phyloP scores from a whole-genome alignment of 2,888 invertebrate genomes.

The Drosophila acutilabella region DNA sequence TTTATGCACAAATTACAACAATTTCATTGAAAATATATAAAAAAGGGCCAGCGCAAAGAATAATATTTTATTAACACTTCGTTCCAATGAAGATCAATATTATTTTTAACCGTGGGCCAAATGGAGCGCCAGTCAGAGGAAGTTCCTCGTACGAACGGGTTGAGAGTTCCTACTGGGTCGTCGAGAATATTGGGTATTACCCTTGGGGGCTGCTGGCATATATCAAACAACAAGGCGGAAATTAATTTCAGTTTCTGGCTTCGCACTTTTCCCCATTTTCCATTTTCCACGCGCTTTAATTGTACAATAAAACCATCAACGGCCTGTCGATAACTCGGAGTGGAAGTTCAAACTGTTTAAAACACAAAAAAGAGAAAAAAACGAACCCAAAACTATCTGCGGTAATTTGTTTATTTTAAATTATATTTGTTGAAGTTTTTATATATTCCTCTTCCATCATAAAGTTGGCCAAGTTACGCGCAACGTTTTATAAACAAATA shows the following conservation, averaged over 20 bases:
- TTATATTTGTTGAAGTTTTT: conserved; percentile 80
- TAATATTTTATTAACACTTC: conserved; percentile 78
- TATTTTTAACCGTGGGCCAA: conserved; percentile 68
- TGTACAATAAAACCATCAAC: conserved; percentile 75
- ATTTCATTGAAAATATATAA: conserved; percentile 58
- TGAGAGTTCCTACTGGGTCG: conserved; percentile 11
- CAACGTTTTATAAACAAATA: conserved; percentile 54
- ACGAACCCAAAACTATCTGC: conserved; percentile 44
- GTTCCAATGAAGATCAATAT: conserved; percentile 78
- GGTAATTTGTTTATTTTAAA: conserved; percentile 75
- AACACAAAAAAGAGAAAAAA: neutral
- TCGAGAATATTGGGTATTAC: neutral
- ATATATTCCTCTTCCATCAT: conserved; percentile 62
- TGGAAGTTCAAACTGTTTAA: neutral
- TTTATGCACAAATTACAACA: conserved; percentile 63
- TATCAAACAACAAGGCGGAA: conserved; percentile 71
- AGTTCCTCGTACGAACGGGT: conserved; percentile 49
- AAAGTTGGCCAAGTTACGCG: conserved; percentile 33
- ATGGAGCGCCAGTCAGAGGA: conserved; percentile 57
- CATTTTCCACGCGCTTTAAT: conserved; percentile 56
- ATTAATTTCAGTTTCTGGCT: conserved; percentile 54
- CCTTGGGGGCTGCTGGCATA: conserved; percentile 53
- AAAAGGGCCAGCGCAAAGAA: conserved; percentile 43
- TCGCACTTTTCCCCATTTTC: conserved; percentile 9
- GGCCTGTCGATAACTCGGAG: conserved; percentile 45